phyloP scores from a whole-genome alignment of 2,797 vertebrate genomes.

The Anguilla megastoma region DNA sequence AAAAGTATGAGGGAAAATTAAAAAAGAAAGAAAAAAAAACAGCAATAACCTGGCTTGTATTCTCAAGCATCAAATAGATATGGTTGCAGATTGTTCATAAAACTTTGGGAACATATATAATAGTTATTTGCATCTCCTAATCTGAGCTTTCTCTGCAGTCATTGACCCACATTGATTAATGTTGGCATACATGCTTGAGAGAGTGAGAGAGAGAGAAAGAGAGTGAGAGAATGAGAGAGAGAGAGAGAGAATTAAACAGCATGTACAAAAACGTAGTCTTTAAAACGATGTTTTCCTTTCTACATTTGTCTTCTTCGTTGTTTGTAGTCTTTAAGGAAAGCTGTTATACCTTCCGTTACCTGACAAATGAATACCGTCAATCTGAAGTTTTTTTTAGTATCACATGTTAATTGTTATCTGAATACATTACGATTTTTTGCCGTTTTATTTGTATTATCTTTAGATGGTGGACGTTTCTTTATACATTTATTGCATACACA shows the following conservation, averaged over 20 bases:
- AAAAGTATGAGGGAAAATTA: neutral
- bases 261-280: neutral
- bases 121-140: neutral
- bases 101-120: neutral
- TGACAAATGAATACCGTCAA: neutral
- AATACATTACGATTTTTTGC: neutral
- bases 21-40: neutral
- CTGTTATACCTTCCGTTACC: neutral
- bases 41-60: neutral
- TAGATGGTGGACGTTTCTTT: neutral
- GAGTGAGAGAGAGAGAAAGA: neutral
- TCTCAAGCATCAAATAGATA: neutral
- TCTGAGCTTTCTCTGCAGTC: neutral
- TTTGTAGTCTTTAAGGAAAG: neutral
- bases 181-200: neutral
- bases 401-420: neutral
- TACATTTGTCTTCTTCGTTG: neutral
- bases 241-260: neutral
- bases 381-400: neutral
- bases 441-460: neutral
- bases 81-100: neutral
- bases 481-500: neutral
- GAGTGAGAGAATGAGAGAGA: too few relatives aligned
- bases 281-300: neutral
- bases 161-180: neutral